Evolutionary conservation across 2,797 vertebrate species (phyloP).

Genomic region (Darevskia nairensis): DNA sequence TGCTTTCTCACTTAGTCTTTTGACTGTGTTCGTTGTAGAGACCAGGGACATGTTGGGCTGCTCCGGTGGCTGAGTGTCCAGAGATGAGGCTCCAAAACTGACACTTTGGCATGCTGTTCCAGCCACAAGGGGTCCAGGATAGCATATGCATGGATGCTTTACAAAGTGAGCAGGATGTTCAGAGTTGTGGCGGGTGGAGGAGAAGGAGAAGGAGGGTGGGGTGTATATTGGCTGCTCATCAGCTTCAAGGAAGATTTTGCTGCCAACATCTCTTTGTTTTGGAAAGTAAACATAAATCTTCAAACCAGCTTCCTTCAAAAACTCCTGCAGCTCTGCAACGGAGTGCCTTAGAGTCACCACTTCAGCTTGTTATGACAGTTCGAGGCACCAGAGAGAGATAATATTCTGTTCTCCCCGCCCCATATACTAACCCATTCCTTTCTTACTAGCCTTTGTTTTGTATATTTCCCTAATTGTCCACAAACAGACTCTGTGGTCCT

Average conservation of each 20-base stretch:
- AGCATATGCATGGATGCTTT: neutral
- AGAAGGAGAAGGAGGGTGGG: neutral
- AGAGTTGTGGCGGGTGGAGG: neutral
- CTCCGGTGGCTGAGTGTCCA: neutral
- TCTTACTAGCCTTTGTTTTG: neutral
- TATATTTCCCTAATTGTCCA: neutral
- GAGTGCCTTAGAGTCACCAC: neutral
- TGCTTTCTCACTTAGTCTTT: neutral
- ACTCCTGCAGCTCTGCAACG: neutral
- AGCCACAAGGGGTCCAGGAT: neutral
- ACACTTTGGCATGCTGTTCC: neutral
- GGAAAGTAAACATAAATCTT: slow-evolving; percentile 9
- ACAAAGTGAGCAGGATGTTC: neutral
- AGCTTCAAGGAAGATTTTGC: neutral
- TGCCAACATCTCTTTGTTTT: neutral
- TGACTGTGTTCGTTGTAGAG: neutral
- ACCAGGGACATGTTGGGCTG: neutral
- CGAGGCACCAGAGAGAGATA: neutral
- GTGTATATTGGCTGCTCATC: neutral
- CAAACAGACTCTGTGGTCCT: neutral
- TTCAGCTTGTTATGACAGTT: neutral
- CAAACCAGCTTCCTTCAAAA: neutral
- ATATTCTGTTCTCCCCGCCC: neutral
- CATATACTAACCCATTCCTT: neutral
- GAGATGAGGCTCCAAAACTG: neutral